phyloP scores from a whole-genome alignment of 2,888 invertebrate species.

The Strigamia maritima region DNA sequence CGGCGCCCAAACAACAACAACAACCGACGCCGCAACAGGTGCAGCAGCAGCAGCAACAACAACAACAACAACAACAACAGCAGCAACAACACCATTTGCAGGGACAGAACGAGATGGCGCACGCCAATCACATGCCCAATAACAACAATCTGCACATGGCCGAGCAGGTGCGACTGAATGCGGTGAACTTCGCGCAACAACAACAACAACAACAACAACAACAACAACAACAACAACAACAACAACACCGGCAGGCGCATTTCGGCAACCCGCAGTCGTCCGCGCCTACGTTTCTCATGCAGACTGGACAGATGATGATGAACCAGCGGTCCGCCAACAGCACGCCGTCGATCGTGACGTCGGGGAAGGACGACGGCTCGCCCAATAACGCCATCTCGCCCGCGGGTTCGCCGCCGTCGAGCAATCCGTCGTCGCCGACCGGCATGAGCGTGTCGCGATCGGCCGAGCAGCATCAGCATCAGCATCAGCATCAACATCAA shows the following conservation, averaged over 20 bases:
- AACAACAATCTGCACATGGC: background rate
- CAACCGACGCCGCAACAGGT: background rate
- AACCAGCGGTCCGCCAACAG: constrained; percentile 49
- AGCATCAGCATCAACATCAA: constrained; percentile 10
- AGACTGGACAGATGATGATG: background rate
- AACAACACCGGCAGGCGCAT: background rate
- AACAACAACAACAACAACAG: background rate
- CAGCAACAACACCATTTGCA: background rate
- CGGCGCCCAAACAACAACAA: constrained; percentile 9
- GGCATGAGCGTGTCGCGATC: constrained; percentile 41
- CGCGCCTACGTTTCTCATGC: background rate
- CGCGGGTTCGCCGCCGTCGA: constrained; percentile 44
- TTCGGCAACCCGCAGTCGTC: too few relatives aligned
- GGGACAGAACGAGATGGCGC: background rate
- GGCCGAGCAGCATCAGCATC: background rate
- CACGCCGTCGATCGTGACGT: constrained; percentile 48
- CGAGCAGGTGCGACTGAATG: background rate
- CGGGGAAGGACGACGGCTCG: constrained; percentile 48
- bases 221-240: background rate
- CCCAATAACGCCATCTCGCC: constrained; percentile 44
- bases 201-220: too few relatives aligned
- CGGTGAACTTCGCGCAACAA: background rate
- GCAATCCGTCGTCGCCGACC: constrained; percentile 45
- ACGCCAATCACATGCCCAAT: background rate
- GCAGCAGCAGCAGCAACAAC: background rate